phyloP scores from a whole-genome alignment of 2,888 invertebrate species.

The Leptinotarsa juncta region DNA sequence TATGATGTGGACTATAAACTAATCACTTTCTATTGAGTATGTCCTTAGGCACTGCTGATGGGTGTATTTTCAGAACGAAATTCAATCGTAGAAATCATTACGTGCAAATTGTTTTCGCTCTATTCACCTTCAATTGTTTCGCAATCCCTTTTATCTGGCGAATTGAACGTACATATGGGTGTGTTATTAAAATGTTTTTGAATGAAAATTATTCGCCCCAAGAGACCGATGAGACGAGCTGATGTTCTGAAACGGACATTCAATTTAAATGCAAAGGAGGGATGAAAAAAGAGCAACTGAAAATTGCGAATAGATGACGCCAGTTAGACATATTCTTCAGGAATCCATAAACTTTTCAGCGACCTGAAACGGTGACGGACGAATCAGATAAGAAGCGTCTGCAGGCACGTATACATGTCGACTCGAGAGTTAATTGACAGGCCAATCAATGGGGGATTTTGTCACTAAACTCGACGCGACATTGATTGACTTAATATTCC shows the following conservation, averaged over 20 bases:
- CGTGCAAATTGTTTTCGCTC: constrained; percentile 2
- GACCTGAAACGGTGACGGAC: constrained; percentile 62
- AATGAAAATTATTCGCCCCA: constrained; percentile 9
- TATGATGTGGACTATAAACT: too few species aligned
- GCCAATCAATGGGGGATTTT: constrained; percentile 67
- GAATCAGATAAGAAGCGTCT: constrained; percentile 66
- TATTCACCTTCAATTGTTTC: constrained; percentile 9
- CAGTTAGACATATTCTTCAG: constrained; percentile 62
- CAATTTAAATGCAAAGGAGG: constrained; percentile 50
- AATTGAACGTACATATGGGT: neutral
- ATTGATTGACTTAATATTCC: constrained; percentile 67
- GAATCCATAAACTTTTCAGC: constrained; percentile 65
- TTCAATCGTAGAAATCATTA: constrained; percentile 7
- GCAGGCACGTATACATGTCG: constrained; percentile 67
- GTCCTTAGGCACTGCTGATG: too few species aligned
- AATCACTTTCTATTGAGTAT: too few species aligned
- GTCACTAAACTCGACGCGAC: constrained; percentile 64
- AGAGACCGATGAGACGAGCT: constrained; percentile 13
- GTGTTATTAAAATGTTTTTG: constrained; percentile 9
- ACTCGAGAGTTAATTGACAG: constrained; percentile 66
- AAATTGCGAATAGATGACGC: constrained; percentile 63
- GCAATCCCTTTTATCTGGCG: constrained; percentile 7
- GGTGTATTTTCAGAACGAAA: neutral
- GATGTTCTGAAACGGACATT: constrained; percentile 44
- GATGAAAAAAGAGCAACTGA: constrained; percentile 55